Percentiles rank a stretch among this genome's conserved stretches.
Conservation (phyloP, 2,888 invertebrate genomes). For the Eupeodes latifasciatus region DNA sequence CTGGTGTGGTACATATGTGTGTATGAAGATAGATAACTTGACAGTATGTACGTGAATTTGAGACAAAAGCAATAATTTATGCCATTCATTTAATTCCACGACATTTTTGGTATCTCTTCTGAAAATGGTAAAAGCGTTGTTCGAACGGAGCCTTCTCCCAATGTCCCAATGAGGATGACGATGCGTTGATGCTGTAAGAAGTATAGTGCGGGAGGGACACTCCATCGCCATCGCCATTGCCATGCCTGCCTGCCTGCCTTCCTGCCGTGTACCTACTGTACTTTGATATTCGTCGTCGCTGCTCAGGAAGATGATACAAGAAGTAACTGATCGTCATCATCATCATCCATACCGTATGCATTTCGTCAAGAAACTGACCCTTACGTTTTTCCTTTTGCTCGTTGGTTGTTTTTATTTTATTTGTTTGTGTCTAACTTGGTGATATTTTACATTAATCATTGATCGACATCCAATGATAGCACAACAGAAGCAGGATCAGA, state of each 20-base stretch:
- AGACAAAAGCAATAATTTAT: conserved; percentile 74
- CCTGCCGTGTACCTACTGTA: not conserved
- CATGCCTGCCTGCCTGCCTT: not conserved
- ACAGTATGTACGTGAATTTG: conserved; percentile 67
- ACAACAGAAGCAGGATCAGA: conserved; percentile 50
- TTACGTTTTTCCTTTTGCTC: conserved; percentile 23
- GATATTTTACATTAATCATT: conserved; percentile 72
- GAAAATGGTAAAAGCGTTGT: conserved; percentile 65
- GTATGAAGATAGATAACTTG: conserved; percentile 62
- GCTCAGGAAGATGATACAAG: conserved; percentile 42
- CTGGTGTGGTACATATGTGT: conserved; percentile 31
- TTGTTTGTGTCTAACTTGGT: conserved; percentile 41
- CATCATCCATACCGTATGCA: conserved; percentile 58
- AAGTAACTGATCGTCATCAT: conserved; percentile 51
- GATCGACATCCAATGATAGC: conserved; percentile 67
- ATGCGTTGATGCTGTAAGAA: conserved; percentile 19
- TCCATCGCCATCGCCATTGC: not conserved
- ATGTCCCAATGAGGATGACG: conserved; percentile 5
- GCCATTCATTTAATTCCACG: conserved; percentile 72
- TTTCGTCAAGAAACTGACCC: conserved; percentile 66
- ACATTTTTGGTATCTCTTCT: conserved; percentile 68
- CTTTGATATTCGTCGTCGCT: conserved; percentile 30
- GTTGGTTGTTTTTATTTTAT: not conserved
- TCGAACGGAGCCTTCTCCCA: conserved; percentile 16
- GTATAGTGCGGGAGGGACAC: not conserved